These are phyloP conservation scores for Heliconius erato DNA, from an alignment of 2,888 invertebrate genomes.

Conservation along the genomic window DNA sequence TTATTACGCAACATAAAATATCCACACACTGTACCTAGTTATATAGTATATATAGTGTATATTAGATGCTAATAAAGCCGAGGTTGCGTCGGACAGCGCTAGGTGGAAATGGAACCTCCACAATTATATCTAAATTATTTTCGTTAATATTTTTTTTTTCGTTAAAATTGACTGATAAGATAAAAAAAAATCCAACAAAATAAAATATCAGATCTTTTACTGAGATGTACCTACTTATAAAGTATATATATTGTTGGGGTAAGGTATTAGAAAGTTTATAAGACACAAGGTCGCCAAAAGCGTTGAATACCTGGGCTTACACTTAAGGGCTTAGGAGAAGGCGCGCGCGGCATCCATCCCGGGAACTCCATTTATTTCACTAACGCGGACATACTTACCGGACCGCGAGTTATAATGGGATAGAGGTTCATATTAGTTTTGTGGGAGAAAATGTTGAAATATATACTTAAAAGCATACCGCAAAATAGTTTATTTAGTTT, in stretches of 20 bases:
- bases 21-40: too few relatives aligned
- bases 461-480: neutral
- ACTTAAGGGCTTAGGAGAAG: conserved; percentile 59
- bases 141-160: too few relatives aligned
- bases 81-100: too few relatives aligned
- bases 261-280: conserved; percentile 13
- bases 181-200: too few relatives aligned
- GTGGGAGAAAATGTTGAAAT: neutral
- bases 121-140: too few relatives aligned
- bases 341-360: conserved; percentile 57
- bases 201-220: too few relatives aligned
- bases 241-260: neutral
- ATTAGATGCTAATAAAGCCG: too few relatives aligned
- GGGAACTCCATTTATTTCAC: conserved; percentile 56
- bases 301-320: conserved; percentile 40
- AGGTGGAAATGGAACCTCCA: too few relatives aligned
- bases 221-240: neutral
- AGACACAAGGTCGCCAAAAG: conserved; percentile 30
- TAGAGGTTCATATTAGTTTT: neutral
- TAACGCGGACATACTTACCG: conserved; percentile 53
- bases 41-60: too few relatives aligned
- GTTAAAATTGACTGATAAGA: too few relatives aligned
- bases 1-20: too few relatives aligned
- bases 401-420: conserved; percentile 14
- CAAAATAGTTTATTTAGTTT: neutral